phyloP scores from a whole-genome alignment of 2,113 vertebrate genomes.

The Tachycineta bicolor region DNA sequence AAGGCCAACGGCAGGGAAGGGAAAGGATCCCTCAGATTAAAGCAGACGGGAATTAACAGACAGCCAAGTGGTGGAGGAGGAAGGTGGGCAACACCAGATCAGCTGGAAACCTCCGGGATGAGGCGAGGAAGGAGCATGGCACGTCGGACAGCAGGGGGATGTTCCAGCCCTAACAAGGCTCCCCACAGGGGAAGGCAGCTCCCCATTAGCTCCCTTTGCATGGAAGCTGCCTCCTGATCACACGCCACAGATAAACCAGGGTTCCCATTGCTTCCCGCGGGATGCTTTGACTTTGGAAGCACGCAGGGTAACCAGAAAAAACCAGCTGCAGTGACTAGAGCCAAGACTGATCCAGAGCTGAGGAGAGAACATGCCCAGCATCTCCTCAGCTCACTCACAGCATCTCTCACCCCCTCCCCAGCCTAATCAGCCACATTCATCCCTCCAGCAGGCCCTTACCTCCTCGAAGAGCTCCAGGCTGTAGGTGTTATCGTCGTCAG shows the following conservation, averaged over 20 bases:
- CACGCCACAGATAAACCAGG: accelerated
- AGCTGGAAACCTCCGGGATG: background rate
- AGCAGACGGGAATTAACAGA: background rate
- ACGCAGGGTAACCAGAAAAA: accelerated
- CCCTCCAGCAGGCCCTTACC: slow-evolving; percentile 73
- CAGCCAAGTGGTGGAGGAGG: background rate
- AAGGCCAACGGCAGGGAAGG: background rate
- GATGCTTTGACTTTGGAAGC: background rate
- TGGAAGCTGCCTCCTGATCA: background rate
- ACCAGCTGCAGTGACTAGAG: background rate
- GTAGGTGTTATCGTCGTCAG: slow-evolving; percentile 97
- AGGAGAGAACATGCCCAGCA: background rate
- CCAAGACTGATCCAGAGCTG: background rate
- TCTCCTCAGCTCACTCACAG: background rate
- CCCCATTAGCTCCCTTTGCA: background rate
- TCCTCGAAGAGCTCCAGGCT: slow-evolving; percentile 98
- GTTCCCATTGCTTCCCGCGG: accelerated
- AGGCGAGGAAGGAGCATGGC: background rate
- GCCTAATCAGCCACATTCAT: background rate
- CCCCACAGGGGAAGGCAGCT: background rate
- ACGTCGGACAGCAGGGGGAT: accelerated
- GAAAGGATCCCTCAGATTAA: background rate
- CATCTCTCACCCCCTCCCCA: background rate
- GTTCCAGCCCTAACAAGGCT: background rate
- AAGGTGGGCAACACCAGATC: background rate